phyloP scores from a whole-genome alignment of 1,140 invertebrate genomes.

The Babylonia areolata region DNA sequence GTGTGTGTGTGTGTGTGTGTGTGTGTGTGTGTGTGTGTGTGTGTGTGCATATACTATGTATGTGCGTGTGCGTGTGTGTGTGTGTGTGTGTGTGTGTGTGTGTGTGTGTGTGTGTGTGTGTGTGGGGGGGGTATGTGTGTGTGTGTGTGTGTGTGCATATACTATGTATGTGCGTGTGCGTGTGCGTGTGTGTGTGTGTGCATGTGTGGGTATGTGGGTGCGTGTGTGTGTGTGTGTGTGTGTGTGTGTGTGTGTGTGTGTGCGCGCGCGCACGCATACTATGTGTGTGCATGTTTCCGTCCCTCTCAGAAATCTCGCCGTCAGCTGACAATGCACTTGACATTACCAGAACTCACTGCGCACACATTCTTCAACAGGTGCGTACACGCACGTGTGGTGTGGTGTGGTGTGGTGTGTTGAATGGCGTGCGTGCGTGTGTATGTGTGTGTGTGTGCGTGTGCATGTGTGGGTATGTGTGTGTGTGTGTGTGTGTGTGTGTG shows the following conservation, averaged over 20 bases:
- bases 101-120: conserved; percentile 38
- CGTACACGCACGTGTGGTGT: background rate
- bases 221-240: conserved; percentile 28
- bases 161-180: conserved; percentile 12
- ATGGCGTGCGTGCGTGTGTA: conserved; percentile 4
- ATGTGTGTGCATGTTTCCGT: background rate
- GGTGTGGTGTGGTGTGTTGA: too few species aligned
- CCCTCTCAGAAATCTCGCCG: too few species aligned
- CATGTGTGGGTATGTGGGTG: conserved; percentile 22
- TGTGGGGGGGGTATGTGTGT: conserved; percentile 25
- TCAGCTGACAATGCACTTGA: too few species aligned
- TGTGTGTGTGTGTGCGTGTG: conserved; percentile 20
- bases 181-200: conserved; percentile 24
- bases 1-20: too few species aligned
- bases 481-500: conserved; percentile 11
- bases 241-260: conserved; percentile 27
- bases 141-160: conserved; percentile 21
- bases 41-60: background rate
- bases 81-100: conserved; percentile 32
- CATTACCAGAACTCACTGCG: too few species aligned
- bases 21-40: background rate
- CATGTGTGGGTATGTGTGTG: background rate
- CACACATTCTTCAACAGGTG: background rate
- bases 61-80: conserved; percentile 31
- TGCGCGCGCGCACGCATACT: background rate